Conservation (phyloP, 2,797 vertebrate species). For the Dallia pectoralis region DNA sequence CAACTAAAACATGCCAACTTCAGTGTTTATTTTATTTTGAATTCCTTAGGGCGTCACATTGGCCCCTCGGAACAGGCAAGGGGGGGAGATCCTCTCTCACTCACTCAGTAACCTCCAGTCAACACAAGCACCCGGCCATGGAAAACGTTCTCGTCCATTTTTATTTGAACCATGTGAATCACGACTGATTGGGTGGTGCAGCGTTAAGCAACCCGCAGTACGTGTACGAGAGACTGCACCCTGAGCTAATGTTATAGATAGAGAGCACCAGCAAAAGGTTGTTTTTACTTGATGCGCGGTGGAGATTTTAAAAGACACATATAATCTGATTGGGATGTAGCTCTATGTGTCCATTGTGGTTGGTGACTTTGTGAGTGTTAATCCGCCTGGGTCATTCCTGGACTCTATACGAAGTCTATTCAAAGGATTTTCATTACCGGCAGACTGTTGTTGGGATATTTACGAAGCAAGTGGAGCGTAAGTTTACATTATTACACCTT, state of each 20-base stretch:
- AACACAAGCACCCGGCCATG: too few species aligned
- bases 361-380: not conserved
- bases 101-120: too few species aligned
- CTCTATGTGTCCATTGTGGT: not conserved
- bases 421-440: not conserved
- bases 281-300: not conserved
- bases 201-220: not conserved
- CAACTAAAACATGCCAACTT: too few species aligned
- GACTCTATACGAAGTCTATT: not conserved
- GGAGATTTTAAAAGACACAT: not conserved
- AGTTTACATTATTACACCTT: not conserved
- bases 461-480: conserved; percentile 6
- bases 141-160: too few species aligned
- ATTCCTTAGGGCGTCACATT: too few species aligned
- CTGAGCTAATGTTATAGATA: not conserved
- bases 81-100: too few species aligned
- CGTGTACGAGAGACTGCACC: too few species aligned
- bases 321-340: conserved; percentile 7
- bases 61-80: too few species aligned
- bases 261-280: not conserved
- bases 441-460: not conserved
- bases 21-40: too few species aligned
- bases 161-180: too few species aligned
- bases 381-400: not conserved
- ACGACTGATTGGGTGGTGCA: not conserved